Evolutionary conservation across 1,140 invertebrate species (phyloP).

Genomic region (Listronotus oregonensis): DNA sequence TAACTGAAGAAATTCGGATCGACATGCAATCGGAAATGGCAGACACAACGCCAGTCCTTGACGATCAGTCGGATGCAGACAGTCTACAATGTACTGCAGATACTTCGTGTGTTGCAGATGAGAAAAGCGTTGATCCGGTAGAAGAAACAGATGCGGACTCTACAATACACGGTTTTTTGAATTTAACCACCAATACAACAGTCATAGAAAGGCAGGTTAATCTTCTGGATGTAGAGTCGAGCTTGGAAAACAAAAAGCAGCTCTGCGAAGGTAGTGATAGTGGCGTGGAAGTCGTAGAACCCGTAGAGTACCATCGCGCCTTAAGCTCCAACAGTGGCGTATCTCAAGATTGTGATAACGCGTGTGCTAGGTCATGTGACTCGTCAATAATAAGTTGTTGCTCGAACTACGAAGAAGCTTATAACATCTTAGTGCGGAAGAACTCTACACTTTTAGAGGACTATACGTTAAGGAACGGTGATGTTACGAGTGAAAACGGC

Average conservation of each 20-base stretch:
- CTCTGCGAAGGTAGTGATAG: constrained; percentile 74
- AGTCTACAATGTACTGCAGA: constrained; percentile 21
- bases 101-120: background rate
- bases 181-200: constrained; percentile 42
- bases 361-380: constrained; percentile 67
- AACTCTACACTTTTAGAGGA: constrained; percentile 58
- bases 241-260: constrained; percentile 15
- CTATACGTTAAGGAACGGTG: constrained; percentile 56
- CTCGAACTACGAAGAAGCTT: constrained; percentile 69
- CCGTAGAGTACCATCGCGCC: constrained; percentile 57
- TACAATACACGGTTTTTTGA: constrained; percentile 48
- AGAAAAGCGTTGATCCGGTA: background rate
- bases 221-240: constrained; percentile 7
- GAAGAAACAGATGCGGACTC: constrained; percentile 41
- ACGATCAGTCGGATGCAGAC: constrained; percentile 19
- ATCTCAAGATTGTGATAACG: constrained; percentile 64
- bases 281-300: constrained; percentile 71
- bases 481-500: constrained; percentile 70
- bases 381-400: constrained; percentile 77
- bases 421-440: constrained; percentile 59
- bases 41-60: background rate
- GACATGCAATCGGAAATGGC: constrained; percentile 16
- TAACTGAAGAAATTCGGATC: background rate
- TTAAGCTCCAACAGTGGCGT: constrained; percentile 65
- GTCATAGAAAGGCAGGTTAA: constrained; percentile 44